Conservation (phyloP, 2,797 vertebrate species). For the Ctenosaura bakeri region DNA sequence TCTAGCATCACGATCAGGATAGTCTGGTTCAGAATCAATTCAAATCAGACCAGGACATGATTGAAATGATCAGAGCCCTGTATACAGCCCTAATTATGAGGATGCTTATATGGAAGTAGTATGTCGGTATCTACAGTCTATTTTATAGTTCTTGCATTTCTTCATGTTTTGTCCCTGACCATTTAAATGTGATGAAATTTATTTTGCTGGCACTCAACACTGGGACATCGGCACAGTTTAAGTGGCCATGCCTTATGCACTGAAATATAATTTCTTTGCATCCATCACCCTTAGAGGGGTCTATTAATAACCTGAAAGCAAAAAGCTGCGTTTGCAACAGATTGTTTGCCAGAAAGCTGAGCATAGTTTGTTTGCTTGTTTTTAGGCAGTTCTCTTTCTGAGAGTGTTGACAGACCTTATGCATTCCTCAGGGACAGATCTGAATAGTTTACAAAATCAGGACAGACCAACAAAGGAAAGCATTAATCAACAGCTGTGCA, state of each 20-base stretch:
- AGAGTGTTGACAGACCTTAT: not conserved
- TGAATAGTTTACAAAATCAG: not conserved
- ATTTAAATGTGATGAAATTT: not conserved
- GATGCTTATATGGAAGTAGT: not conserved
- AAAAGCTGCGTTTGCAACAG: not conserved
- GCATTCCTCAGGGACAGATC: not conserved
- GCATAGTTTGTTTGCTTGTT: not conserved
- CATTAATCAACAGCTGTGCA: slow-evolving; percentile 8
- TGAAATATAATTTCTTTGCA: not conserved
- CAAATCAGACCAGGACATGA: too few relatives aligned
- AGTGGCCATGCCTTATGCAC: not conserved
- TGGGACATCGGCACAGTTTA: not conserved
- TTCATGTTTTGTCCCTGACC: not conserved
- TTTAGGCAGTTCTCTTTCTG: not conserved
- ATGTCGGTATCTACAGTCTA: not conserved
- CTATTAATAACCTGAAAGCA: not conserved
- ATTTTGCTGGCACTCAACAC: not conserved
- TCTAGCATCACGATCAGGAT: too few relatives aligned
- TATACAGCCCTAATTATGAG: not conserved
- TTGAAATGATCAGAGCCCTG: too few relatives aligned
- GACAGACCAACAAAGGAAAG: not conserved
- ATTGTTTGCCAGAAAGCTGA: not conserved
- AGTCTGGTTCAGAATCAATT: too few relatives aligned
- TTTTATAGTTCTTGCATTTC: not conserved
- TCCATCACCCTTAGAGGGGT: not conserved